Conservation (phyloP, 2,113 vertebrate genomes). For the Scalopus aquaticus region DNA sequence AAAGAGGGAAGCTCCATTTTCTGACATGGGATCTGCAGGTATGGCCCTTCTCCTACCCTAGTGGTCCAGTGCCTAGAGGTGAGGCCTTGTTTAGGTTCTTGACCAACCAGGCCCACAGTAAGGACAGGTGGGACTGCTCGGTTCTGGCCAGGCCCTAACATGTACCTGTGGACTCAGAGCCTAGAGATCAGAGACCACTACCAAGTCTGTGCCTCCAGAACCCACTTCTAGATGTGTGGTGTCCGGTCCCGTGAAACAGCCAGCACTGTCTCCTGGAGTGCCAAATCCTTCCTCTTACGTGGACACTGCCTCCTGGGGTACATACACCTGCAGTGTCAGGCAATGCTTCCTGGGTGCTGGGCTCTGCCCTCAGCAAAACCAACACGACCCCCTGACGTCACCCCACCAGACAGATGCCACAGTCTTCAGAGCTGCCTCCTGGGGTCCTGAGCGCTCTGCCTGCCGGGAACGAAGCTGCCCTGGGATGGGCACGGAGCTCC, state of each 20-base stretch:
- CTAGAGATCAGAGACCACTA: background rate
- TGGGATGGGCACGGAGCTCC: background rate
- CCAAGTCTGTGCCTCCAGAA: accelerated
- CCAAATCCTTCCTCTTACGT: background rate
- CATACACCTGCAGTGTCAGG: background rate
- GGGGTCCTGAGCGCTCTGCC: background rate
- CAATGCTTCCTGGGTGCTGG: background rate
- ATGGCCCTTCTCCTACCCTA: background rate
- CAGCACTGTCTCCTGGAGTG: too few relatives aligned
- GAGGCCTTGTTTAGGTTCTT: background rate
- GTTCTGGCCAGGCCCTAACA: background rate
- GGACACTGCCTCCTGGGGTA: background rate
- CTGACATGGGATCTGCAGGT: background rate
- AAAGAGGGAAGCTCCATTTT: background rate
- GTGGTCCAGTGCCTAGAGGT: background rate
- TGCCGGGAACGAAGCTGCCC: background rate
- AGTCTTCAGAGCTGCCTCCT: background rate
- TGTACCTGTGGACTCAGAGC: background rate
- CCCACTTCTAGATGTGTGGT: background rate
- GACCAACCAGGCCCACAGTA: background rate
- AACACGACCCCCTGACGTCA: background rate
- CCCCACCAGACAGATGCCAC: background rate
- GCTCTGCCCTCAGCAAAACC: background rate
- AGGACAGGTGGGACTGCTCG: background rate
- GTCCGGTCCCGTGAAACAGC: background rate